phyloP scores from a whole-genome alignment of 2,888 invertebrate species.

The Athrips mouffetella region DNA sequence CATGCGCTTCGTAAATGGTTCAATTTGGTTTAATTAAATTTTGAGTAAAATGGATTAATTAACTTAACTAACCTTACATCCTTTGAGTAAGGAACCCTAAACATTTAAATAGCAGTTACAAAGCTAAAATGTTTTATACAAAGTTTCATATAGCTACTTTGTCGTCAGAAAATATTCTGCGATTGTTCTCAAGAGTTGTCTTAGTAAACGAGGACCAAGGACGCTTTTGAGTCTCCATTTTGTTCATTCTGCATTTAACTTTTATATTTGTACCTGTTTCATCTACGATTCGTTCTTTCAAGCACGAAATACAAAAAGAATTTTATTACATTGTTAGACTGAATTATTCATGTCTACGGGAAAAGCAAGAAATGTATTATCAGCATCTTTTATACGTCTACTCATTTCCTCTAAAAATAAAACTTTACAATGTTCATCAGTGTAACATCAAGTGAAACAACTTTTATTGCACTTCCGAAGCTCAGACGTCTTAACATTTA shows the following conservation, averaged over 20 bases:
- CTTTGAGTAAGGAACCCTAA: not conserved
- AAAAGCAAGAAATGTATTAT: too few species aligned
- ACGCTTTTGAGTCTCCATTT: conserved; percentile 3
- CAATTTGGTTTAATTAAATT: not conserved
- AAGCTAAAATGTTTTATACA: not conserved
- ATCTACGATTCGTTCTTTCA: not conserved
- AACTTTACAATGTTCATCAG: not conserved
- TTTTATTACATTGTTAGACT: not conserved
- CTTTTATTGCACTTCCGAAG: not conserved
- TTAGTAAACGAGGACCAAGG: not conserved
- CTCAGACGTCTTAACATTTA: conserved; percentile 7
- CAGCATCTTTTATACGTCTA: too few species aligned
- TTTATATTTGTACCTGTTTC: not conserved
- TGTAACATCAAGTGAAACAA: not conserved
- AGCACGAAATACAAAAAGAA: not conserved
- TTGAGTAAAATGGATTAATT: not conserved
- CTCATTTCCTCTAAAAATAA: not conserved
- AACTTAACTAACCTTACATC: not conserved
- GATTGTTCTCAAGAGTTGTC: not conserved
- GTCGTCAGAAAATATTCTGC: not conserved
- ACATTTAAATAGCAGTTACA: too few species aligned
- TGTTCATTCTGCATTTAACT: not conserved
- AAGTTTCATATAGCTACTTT: not conserved
- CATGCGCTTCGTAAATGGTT: not conserved
- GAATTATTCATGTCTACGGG: not conserved